Base-by-base conservation (phyloP, 1,140 invertebrate genomes). In the Nomia melanderi region DNA sequence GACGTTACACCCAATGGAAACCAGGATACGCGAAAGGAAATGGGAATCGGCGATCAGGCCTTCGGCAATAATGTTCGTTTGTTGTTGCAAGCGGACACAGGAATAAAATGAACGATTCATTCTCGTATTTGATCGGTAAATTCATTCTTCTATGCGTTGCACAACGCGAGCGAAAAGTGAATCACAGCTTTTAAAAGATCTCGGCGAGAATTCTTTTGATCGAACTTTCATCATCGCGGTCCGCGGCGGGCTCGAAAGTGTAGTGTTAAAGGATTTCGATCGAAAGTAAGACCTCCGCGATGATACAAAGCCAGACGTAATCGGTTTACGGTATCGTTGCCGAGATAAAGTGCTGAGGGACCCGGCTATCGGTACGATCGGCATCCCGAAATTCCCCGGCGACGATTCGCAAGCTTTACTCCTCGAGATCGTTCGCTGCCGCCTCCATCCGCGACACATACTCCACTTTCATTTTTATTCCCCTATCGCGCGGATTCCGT, bases 401-500 rank as follows among this genome's bases (percentile, higher is more conserved):
- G 72, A 67, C 63, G 71, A 73, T 5, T 73, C 44, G 64, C 50
- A 36, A 76, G 59, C 39, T 39, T 67, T 57, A 69, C 47, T 60
- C 41, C 1, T 33, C 11, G 23, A n/a, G 59, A 39, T 53, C 29
- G 64, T 12, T 65, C 25, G 17, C 23, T 50, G 14, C 44, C 20
- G 27, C 44, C 23, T 14, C 17, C 59, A 14, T 4, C 1, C 14
- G 11, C 53, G 5, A 33, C n/a, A 17, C 14, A 8, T 44, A 39
- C n/a, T 27, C 64, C 12, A 23, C 62, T 74, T 65, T 69, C 54
- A 27, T 23, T 59, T 50, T 47, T 76, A 20, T 64, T 64, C 17
- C 31, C 39, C 64, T n/a, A n/a, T 72, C 23, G 12, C 29, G 25
- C 36, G 31, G 14, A 14, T 65, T 47, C 27, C 12, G 29, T 17